A percentile compares a stretch with the other conserved stretches of the same genome.
These are phyloP conservation scores for Silurus asotus DNA, from an alignment of 2,113 vertebrate species.

Conservation along the genomic window DNA sequence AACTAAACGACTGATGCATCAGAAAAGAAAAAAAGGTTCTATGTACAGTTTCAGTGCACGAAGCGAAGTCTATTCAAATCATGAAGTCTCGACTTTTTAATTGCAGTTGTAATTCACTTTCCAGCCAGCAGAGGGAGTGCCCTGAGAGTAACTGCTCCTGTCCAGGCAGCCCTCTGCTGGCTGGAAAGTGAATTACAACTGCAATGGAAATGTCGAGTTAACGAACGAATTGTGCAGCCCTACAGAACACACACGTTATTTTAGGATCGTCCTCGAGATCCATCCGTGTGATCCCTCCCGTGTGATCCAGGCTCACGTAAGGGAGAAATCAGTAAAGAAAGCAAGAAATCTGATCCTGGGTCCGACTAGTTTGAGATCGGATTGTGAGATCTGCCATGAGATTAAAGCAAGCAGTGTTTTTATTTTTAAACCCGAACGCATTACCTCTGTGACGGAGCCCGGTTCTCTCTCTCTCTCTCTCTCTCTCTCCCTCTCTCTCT, in stretches of 20 bases:
- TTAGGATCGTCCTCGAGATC: not conserved
- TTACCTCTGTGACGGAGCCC: slow-evolving; percentile 79
- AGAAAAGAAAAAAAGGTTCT: too few relatives aligned
- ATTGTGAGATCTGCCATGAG: slow-evolving; percentile 74
- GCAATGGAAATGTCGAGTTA: too few relatives aligned
- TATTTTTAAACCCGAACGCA: slow-evolving; percentile 64
- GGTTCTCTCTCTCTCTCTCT: not conserved
- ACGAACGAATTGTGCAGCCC: slow-evolving; percentile 4
- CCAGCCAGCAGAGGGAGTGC: not conserved
- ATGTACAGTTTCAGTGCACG: too few relatives aligned
- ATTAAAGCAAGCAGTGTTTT: slow-evolving; percentile 66
- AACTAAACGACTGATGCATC: too few relatives aligned
- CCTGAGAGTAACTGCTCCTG: not conserved
- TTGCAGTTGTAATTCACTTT: not conserved
- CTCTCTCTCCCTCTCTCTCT: slow-evolving; percentile 56
- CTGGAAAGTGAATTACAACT: not conserved
- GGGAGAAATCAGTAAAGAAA: not conserved
- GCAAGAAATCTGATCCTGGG: not conserved
- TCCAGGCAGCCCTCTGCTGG: not conserved
- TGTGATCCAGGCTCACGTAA: slow-evolving; percentile 55
- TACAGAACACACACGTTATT: not conserved
- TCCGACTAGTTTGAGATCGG: slow-evolving; percentile 11
- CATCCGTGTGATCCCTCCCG: slow-evolving; percentile 47
- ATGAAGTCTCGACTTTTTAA: not conserved
- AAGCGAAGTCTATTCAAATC: too few relatives aligned